Evolutionary conservation across 2,113 vertebrate genomes (phyloP).

Genomic region (Varanus salvator): DNA sequence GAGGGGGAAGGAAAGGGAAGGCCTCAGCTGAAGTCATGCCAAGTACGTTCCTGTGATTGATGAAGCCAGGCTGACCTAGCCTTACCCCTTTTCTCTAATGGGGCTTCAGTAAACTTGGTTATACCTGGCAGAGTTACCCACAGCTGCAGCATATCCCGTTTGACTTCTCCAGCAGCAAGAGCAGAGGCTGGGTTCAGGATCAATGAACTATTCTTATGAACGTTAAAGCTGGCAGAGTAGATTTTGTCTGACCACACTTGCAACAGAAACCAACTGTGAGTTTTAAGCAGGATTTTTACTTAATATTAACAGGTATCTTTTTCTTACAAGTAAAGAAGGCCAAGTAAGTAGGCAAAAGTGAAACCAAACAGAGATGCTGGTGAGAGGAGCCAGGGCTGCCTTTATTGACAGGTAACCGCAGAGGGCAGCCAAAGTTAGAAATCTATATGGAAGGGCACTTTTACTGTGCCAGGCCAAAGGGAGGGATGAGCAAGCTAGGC

Average conservation of each 20-base stretch:
- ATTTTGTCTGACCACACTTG: no score
- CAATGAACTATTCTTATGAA: background rate
- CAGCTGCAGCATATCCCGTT: background rate
- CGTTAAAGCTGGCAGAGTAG: background rate
- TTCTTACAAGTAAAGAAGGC: no score
- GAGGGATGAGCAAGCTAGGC: background rate
- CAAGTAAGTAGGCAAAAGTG: no score
- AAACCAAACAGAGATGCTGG: background rate
- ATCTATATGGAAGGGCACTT: background rate
- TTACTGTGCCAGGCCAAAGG: background rate
- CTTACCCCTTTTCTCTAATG: slow-evolving; percentile 8
- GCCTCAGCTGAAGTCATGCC: slow-evolving; percentile 24
- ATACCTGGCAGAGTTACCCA: slow-evolving; percentile 9
- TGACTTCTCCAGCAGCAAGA: background rate
- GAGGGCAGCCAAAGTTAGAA: background rate
- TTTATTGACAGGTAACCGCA: slow-evolving; percentile 3
- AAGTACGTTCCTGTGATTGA: accelerated
- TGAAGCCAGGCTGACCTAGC: slow-evolving; percentile 18
- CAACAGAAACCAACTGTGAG: no score
- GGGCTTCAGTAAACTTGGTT: background rate
- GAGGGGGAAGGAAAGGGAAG: slow-evolving; percentile 19
- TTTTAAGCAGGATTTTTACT: no score
- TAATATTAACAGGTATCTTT: no score
- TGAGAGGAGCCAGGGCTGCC: background rate
- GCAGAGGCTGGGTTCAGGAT: background rate